Percentiles rank a stretch among this genome's conserved stretches.
phyloP scores from a whole-genome alignment of 2,888 invertebrate genomes.

The Pheosia gnoma region DNA sequence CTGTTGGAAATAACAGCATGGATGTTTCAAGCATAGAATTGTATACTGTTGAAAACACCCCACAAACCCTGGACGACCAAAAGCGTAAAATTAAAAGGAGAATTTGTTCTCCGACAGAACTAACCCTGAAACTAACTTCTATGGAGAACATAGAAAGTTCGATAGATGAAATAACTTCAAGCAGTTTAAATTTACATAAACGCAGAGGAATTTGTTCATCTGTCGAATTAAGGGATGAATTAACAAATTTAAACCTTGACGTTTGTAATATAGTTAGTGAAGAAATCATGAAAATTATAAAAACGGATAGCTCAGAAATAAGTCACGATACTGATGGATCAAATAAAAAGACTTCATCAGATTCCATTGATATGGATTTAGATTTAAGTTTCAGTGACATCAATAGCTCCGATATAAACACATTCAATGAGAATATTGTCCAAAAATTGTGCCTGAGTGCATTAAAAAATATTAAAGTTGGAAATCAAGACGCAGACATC shows the following conservation, averaged over 20 bases:
- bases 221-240: conserved; percentile 75
- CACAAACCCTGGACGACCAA: conserved; percentile 59
- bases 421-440: conserved; percentile 82
- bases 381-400: conserved; percentile 83
- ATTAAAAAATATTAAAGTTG: conserved; percentile 81
- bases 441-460: conserved; percentile 81
- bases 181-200: conserved; percentile 77
- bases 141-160: conserved; percentile 74
- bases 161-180: conserved; percentile 74
- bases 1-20: conserved; percentile 70
- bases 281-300: conserved; percentile 68
- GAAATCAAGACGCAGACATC: conserved; percentile 81
- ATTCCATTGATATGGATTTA: conserved; percentile 81
- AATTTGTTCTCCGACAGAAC: conserved; percentile 79
- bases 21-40: conserved; percentile 76
- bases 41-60: conserved; percentile 78
- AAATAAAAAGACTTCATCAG: conserved; percentile 80
- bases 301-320: conserved; percentile 72
- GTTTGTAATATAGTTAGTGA: conserved; percentile 64
- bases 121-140: conserved; percentile 73
- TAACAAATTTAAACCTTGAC: conserved; percentile 65
- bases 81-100: conserved; percentile 58
- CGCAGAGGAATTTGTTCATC: conserved; percentile 84
- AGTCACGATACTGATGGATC: conserved; percentile 77
- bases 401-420: conserved; percentile 81